These are phyloP conservation scores for Cacatua alba DNA, from an alignment of 2,113 vertebrate species.

Conservation along the genomic window DNA sequence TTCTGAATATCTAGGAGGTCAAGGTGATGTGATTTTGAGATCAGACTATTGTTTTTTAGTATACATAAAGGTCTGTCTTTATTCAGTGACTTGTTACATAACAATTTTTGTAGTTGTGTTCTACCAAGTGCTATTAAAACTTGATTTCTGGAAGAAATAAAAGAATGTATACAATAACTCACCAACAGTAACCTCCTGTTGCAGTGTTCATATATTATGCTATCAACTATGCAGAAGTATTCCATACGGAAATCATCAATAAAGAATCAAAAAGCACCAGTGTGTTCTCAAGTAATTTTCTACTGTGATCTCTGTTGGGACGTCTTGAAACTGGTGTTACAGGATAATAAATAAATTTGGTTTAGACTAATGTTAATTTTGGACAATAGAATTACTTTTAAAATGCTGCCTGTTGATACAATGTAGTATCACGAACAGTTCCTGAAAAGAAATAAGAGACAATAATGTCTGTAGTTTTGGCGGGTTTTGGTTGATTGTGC, in stretches of 20 bases:
- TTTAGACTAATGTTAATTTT: background rate
- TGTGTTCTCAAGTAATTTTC: background rate
- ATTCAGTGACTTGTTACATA: background rate
- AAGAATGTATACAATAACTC: slow-evolving; percentile 23
- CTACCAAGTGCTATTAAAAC: background rate
- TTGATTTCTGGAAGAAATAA: background rate
- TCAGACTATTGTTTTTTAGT: background rate
- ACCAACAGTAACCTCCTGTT: slow-evolving; percentile 37
- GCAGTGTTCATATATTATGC: slow-evolving; percentile 15
- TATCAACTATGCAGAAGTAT: background rate
- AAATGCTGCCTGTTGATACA: background rate
- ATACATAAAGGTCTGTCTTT: background rate
- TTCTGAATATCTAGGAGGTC: background rate
- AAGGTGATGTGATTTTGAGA: background rate
- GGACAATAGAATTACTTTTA: background rate
- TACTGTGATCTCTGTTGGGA: background rate
- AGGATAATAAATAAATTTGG: background rate
- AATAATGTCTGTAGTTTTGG: no score
- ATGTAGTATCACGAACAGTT: background rate
- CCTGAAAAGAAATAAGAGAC: background rate
- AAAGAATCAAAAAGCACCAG: background rate
- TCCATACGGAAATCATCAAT: background rate
- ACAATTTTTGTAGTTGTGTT: background rate
- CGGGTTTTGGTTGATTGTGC: no score
- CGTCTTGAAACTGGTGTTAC: background rate